Percentiles rank a stretch among this genome's conserved stretches.
These are phyloP conservation scores for Cromileptes altivelis DNA, from an alignment of 2,113 vertebrate genomes.

Conservation along the genomic window DNA sequence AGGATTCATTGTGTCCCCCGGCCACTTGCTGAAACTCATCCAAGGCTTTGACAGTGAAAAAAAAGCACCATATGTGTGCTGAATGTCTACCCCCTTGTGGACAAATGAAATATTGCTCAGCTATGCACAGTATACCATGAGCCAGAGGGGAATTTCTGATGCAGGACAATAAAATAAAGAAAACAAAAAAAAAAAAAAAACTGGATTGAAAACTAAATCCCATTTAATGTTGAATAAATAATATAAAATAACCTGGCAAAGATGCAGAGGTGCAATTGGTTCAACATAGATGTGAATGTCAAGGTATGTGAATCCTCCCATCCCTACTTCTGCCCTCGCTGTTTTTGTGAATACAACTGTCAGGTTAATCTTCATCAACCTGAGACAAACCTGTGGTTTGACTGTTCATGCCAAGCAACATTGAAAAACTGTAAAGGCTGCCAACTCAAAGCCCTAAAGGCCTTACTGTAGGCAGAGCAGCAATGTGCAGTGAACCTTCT, in stretches of 20 bases:
- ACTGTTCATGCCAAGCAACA: conserved; percentile 54
- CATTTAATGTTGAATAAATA: background rate
- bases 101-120: conserved; percentile 52
- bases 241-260: background rate
- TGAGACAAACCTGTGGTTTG: conserved; percentile 65
- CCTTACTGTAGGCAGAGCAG: conserved; percentile 13
- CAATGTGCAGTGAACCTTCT: conserved; percentile 59
- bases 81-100: conserved; percentile 84
- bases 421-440: conserved; percentile 32
- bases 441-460: conserved; percentile 37
- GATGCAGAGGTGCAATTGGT: background rate
- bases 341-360: conserved; percentile 54
- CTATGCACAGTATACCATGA: background rate
- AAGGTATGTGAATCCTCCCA: conserved; percentile 11
- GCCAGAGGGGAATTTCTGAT: background rate
- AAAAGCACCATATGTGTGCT: conserved; percentile 52
- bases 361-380: conserved; percentile 60
- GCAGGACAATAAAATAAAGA: background rate
- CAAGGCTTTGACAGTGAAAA: conserved; percentile 26
- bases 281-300: background rate
- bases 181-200: background rate
- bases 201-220: background rate
- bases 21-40: conserved; percentile 46
- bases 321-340: conserved; percentile 17
- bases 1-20: conserved; percentile 12